Conservation (phyloP, 1,140 invertebrate genomes). For the Camponotus pennsylvanicus region DNA sequence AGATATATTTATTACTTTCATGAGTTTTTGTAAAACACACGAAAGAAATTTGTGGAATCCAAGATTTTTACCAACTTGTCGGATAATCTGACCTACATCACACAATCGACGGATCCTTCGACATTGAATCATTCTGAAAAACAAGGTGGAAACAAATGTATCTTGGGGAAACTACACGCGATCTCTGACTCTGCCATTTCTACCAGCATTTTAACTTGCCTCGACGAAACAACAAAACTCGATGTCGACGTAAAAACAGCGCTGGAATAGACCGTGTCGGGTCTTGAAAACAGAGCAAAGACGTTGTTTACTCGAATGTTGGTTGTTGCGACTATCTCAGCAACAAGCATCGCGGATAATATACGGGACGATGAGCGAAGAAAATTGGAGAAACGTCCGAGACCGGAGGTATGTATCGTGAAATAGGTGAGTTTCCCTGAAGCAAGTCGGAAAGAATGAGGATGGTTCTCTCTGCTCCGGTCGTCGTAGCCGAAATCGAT, state of each 20-base stretch:
- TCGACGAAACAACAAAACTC: neutral
- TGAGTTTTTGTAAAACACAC: neutral
- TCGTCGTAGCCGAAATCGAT: conserved; percentile 63
- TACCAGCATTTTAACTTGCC: conserved; percentile 5
- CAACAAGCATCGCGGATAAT: conserved; percentile 36
- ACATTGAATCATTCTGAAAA: neutral
- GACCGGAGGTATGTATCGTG: conserved; percentile 4
- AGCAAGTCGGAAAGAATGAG: conserved; percentile 25
- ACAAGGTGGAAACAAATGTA: conserved; percentile 5
- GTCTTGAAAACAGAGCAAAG: neutral
- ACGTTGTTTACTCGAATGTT: conserved; percentile 47
- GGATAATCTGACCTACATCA: neutral
- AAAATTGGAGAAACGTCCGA: conserved; percentile 65
- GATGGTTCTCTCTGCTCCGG: neutral
- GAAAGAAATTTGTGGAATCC: neutral
- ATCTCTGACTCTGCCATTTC: too few relatives aligned
- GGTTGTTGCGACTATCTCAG: conserved; percentile 32
- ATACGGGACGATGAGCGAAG: conserved; percentile 55
- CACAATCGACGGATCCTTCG: neutral
- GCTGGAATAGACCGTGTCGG: neutral
- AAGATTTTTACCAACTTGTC: conserved; percentile 10
- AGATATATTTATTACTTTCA: neutral
- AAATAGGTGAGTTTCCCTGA: neutral
- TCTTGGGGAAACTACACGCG: neutral
- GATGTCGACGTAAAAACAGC: conserved; percentile 8